A percentile compares a stretch with the other conserved stretches of the same genome.
phyloP scores from a whole-genome alignment of 2,797 vertebrate genomes.

The Pristis pectinata region DNA sequence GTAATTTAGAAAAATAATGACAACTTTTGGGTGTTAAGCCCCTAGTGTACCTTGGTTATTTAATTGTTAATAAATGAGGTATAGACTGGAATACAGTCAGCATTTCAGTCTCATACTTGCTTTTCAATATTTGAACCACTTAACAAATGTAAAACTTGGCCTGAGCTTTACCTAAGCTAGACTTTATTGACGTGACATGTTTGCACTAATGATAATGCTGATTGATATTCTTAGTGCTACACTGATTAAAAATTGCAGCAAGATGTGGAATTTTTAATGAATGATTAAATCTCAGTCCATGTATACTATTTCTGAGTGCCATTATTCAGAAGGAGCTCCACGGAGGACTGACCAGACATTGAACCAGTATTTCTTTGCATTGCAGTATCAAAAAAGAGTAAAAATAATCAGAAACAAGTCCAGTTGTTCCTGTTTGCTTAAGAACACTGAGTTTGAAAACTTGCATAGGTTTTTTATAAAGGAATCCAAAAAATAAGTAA shows the following conservation, averaged over 20 bases:
- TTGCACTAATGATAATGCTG: not conserved
- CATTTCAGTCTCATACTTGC: not conserved
- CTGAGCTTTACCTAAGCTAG: not conserved
- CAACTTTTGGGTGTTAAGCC: constrained; percentile 6
- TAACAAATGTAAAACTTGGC: not conserved
- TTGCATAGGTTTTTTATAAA: not conserved
- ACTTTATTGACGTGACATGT: constrained; percentile 13
- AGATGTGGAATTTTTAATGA: not conserved
- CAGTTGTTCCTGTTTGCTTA: not conserved
- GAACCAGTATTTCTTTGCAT: not conserved
- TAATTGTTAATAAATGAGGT: constrained; percentile 35
- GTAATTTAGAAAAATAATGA: constrained; percentile 24
- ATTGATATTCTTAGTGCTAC: constrained; percentile 6
- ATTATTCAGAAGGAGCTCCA: not conserved
- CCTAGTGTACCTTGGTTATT: not conserved
- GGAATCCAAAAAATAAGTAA: not conserved
- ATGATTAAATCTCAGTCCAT: constrained; percentile 19
- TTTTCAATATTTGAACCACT: not conserved
- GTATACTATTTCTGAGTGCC: not conserved
- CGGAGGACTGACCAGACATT: not conserved
- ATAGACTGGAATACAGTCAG: not conserved
- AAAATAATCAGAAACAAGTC: not conserved
- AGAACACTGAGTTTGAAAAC: not conserved
- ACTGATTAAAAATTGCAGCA: constrained; percentile 15
- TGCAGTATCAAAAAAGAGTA: not conserved